Conservation (phyloP, 2,888 invertebrate species). For the Cinara cedri region DNA sequence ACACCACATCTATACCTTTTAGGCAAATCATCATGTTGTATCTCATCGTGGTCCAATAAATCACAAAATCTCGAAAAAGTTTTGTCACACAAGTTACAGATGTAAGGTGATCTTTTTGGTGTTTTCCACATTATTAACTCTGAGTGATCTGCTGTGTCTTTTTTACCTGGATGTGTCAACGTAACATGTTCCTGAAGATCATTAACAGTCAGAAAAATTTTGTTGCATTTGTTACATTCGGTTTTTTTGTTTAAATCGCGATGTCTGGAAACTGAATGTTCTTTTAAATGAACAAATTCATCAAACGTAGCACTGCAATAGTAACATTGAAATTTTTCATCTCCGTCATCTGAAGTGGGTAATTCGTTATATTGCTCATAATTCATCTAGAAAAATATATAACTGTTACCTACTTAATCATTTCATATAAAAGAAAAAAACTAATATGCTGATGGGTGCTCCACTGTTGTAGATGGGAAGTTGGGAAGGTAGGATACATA, state of each 20-base stretch:
- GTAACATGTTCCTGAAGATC: slow-evolving; percentile 40
- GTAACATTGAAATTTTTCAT: slow-evolving; percentile 54
- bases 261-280: slow-evolving; percentile 48
- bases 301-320: slow-evolving; percentile 52
- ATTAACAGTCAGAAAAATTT: slow-evolving; percentile 38
- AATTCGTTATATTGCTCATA: slow-evolving; percentile 28
- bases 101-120: slow-evolving; percentile 36
- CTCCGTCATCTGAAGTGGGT: slow-evolving; percentile 2
- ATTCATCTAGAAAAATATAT: slow-evolving; percentile 5
- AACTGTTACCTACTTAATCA: not conserved
- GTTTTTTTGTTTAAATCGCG: slow-evolving; percentile 54
- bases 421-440: not conserved
- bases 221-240: slow-evolving; percentile 50
- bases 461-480: no score
- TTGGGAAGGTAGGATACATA: no score
- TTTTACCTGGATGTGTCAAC: slow-evolving; percentile 12
- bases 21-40: slow-evolving; percentile 58
- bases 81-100: slow-evolving; percentile 57
- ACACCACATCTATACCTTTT: slow-evolving; percentile 58
- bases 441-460: no score
- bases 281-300: slow-evolving; percentile 47
- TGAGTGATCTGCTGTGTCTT: not conserved
- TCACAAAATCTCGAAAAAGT: slow-evolving; percentile 58
- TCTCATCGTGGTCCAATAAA: slow-evolving; percentile 57
- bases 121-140: not conserved